Evolutionary conservation across 2,888 invertebrate species (phyloP), one percentile per base, ranked within the genome.

Genomic region (Ichneumoninae sp.): DNA sequence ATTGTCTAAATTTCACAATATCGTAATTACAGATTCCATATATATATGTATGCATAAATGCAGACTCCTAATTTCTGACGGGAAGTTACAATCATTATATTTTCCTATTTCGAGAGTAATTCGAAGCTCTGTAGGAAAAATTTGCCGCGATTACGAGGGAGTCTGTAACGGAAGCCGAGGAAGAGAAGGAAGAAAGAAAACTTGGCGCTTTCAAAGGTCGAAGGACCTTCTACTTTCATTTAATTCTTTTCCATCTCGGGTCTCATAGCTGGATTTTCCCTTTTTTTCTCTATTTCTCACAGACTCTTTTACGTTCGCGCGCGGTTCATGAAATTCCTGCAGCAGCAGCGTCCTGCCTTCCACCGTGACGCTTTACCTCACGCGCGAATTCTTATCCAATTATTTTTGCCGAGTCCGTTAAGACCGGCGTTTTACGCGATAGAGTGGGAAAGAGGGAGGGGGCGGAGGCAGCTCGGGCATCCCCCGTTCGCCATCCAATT

Each of bases 401-500:
- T 90, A 89, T 88, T 88, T 87, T 82, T 52, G 82, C 76, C 83
- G 80, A 87, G 86, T 88, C 86, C 83, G 87, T 87, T 86, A 87
- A 84, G 81, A 82, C 80, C 71, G 44, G 60, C 57, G 76, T 76
- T 84, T 75, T 75, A 66, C 70, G 72, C 74, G 78, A 16, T 74
- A 77, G 82, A 71, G 26, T 22, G 22, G 70, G 76, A 74, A 44
- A 75, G 50, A 52, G 82, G 44, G 78, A 66, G 80, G 77, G 78
- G 54, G 65, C 68, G 40, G 54, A 65, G 50, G 40, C 60, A 74
- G 69, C 87, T 70, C 86, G 82, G 86, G 87, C 84, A 83, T 65
- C 82, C 75, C 75, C 82, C 83, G 81, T 84, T 85, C 83, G 86
- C 87, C 86, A 88, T 90, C 90, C 90, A 90, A 90, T 91, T 90